phyloP scores from a whole-genome alignment of 2,113 vertebrate genomes.

The Amia ocellicauda region DNA sequence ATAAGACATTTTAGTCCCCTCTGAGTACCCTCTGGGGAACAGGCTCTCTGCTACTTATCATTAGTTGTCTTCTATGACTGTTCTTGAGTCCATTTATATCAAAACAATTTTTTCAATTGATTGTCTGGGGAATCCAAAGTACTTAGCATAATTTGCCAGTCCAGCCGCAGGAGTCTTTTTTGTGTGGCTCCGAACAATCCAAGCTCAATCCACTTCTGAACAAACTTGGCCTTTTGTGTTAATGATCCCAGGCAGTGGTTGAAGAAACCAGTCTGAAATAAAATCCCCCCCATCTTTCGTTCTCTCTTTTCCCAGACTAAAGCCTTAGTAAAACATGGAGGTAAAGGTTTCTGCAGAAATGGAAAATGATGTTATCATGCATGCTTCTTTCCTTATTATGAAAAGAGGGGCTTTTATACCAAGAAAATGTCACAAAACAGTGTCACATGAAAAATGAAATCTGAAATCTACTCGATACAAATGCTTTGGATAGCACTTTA shows the following conservation, averaged over 20 bases:
- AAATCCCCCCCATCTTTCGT: neutral
- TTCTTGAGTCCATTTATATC: neutral
- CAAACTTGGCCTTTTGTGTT: neutral
- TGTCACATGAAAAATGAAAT: conserved; percentile 27
- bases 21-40: conserved; percentile 20
- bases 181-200: neutral
- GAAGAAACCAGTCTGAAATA: neutral
- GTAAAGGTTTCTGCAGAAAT: too few relatives aligned
- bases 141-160: neutral
- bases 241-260: neutral
- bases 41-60: neutral
- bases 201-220: neutral
- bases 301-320: too few relatives aligned
- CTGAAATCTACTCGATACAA: conserved; percentile 34
- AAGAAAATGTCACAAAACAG: too few relatives aligned
- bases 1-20: neutral
- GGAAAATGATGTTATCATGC: too few relatives aligned
- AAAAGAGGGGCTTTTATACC: too few relatives aligned
- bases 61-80: conserved; percentile 19
- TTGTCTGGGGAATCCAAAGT: neutral
- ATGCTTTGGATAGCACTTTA: conserved; percentile 43
- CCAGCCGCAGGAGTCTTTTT: neutral
- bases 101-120: neutral
- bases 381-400: too few relatives aligned
- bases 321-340: too few relatives aligned